Percentiles rank a stretch among this genome's conserved stretches.
Evolutionary conservation across 2,113 vertebrate genomes (phyloP).

Genomic region (Syngnathoides biaculeatus): DNA sequence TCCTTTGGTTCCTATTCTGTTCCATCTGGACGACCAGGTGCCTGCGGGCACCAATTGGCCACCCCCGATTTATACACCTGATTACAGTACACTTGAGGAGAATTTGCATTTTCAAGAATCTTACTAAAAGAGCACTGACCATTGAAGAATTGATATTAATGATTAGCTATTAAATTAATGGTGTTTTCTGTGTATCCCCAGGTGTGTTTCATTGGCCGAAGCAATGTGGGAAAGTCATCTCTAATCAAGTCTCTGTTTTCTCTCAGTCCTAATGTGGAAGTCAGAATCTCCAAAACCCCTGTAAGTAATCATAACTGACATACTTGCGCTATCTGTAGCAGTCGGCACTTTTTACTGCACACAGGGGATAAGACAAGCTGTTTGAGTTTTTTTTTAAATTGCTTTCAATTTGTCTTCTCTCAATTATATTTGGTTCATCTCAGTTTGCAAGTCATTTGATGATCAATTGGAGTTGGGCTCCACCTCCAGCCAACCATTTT

Average conservation of each 20-base stretch:
- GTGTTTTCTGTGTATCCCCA: conserved; percentile 43
- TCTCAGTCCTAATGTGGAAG: conserved; percentile 85
- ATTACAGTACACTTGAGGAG: no score
- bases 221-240: conserved; percentile 95
- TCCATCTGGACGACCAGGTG: no score
- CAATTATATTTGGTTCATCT: neutral
- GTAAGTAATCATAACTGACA: conserved; percentile 69
- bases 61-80: no score
- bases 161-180: neutral
- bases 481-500: no score
- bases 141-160: no score
- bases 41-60: no score
- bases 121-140: no score
- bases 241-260: conserved; percentile 88
- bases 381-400: neutral
- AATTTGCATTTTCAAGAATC: no score
- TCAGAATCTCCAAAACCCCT: conserved; percentile 88
- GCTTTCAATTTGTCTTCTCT: neutral
- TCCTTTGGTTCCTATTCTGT: no score
- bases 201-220: conserved; percentile 95
- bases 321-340: neutral
- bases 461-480: no score
- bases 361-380: neutral
- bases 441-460: neutral
- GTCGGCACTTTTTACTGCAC: neutral